These are phyloP conservation scores for Sebastes oblongus DNA, from an alignment of 2,797 vertebrate species.

Conservation along the genomic window DNA sequence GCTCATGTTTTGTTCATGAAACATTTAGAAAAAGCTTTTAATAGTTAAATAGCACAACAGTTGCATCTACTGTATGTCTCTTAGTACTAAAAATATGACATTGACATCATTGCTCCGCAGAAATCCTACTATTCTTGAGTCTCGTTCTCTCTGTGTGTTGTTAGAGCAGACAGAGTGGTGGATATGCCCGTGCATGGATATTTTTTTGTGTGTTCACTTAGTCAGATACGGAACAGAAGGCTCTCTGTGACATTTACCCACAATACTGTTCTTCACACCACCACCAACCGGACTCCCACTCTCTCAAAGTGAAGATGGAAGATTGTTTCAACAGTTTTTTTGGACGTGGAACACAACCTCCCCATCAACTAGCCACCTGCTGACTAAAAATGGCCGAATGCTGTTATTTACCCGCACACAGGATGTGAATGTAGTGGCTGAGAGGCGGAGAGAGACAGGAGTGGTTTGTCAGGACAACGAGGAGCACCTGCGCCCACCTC, in stretches of 20 bases:
- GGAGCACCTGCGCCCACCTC: constrained; percentile 48
- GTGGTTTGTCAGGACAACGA: constrained; percentile 42
- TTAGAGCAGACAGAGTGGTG: constrained; percentile 18
- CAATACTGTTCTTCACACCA: constrained; percentile 83
- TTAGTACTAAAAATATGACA: not conserved
- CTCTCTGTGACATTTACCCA: constrained; percentile 83
- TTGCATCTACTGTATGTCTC: not conserved
- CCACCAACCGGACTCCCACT: constrained; percentile 82
- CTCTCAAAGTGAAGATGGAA: constrained; percentile 63
- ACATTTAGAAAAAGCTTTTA: not conserved
- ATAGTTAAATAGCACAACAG: not conserved
- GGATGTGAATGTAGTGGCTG: constrained; percentile 43
- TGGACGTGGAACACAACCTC: constrained; percentile 46
- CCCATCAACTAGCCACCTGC: constrained; percentile 62
- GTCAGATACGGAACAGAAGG: constrained; percentile 81
- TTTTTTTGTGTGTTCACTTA: constrained; percentile 51
- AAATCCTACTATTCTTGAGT: not conserved
- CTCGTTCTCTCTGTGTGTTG: constrained; percentile 1
- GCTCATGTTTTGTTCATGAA: constrained; percentile 3
- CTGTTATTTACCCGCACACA: constrained; percentile 35
- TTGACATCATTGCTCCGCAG: not conserved
- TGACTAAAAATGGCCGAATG: constrained; percentile 47
- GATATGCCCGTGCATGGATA: not conserved
- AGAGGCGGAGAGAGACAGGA: constrained; percentile 34
- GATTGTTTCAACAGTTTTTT: constrained; percentile 64